Conservation (phyloP, 2,888 invertebrate genomes). For the Tachina fera region DNA sequence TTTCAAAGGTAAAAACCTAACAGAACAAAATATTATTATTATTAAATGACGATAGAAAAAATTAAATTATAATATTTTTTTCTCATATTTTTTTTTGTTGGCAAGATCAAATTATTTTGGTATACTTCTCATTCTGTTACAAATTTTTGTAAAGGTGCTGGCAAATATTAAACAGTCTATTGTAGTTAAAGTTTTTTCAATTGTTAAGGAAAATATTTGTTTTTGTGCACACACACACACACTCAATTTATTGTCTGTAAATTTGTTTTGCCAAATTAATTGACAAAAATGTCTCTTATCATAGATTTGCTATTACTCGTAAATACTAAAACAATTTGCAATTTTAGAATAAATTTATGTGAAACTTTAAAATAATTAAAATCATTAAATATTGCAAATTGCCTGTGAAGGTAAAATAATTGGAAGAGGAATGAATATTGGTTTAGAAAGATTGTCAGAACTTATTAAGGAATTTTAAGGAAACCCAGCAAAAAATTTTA, state of each 20-base stretch:
- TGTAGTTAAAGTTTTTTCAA: slow-evolving; percentile 51
- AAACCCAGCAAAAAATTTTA: background rate
- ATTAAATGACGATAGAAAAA: too few relatives aligned
- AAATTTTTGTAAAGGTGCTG: slow-evolving; percentile 17
- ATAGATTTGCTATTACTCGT: slow-evolving; percentile 44
- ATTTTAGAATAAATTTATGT: slow-evolving; percentile 7
- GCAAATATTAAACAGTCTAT: slow-evolving; percentile 36
- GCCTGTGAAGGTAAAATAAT: background rate
- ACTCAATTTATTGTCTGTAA: slow-evolving; percentile 54
- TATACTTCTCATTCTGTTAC: slow-evolving; percentile 14
- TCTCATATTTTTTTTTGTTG: background rate
- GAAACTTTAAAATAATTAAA: slow-evolving; percentile 7
- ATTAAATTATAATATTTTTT: background rate
- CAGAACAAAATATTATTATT: too few relatives aligned
- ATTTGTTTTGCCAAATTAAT: slow-evolving; percentile 68
- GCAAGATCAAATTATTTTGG: background rate
- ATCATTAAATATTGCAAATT: slow-evolving; percentile 13
- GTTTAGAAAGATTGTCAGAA: background rate
- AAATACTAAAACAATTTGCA: slow-evolving; percentile 30
- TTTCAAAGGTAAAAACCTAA: too few relatives aligned
- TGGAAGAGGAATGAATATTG: background rate
- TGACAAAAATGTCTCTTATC: slow-evolving; percentile 60
- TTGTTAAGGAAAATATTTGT: slow-evolving; percentile 57
- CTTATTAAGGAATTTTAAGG: background rate
- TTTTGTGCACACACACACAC: slow-evolving; percentile 30